These are phyloP conservation scores for Lithophane leautieri DNA, from an alignment of 2,888 invertebrate species.

Conservation along the genomic window DNA sequence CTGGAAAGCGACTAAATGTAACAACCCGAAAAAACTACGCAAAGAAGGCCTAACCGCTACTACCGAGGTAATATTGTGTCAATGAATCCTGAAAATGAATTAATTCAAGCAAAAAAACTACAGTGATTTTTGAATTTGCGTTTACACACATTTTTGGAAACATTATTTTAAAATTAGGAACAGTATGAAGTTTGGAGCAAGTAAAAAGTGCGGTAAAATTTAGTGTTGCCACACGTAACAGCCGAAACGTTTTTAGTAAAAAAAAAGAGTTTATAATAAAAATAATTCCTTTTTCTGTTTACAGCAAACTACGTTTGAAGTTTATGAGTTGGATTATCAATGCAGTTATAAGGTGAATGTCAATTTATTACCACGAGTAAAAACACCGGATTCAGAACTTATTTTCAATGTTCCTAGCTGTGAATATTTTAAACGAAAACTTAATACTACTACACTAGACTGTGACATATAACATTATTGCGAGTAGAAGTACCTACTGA, in stretches of 20 bases:
- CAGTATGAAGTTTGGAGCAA: conserved; percentile 65
- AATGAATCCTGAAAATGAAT: neutral
- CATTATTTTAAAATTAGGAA: conserved; percentile 21
- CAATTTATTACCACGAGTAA: conserved; percentile 80
- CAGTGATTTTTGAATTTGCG: neutral
- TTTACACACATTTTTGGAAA: conserved; percentile 20
- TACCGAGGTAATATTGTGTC: conserved; percentile 85
- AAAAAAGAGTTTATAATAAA: neutral
- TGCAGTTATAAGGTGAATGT: conserved; percentile 90
- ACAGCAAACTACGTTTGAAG: conserved; percentile 89
- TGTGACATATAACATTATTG: conserved; percentile 70
- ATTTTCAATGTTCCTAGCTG: conserved; percentile 89
- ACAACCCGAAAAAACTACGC: conserved; percentile 77
- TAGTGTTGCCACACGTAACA: conserved; percentile 43
- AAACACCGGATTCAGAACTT: conserved; percentile 86
- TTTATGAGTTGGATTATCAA: conserved; percentile 90
- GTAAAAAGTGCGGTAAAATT: conserved; percentile 61
- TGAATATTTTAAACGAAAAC: conserved; percentile 84
- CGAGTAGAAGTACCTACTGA: neutral
- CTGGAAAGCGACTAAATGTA: conserved; percentile 82
- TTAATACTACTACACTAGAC: conserved; percentile 76
- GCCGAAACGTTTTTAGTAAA: neutral
- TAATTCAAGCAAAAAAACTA: neutral
- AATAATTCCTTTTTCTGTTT: conserved; percentile 67
- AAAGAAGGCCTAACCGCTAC: conserved; percentile 86